Evolutionary conservation across 2,888 invertebrate genomes (phyloP).

Genomic region (Ichneumoninae sp.): DNA sequence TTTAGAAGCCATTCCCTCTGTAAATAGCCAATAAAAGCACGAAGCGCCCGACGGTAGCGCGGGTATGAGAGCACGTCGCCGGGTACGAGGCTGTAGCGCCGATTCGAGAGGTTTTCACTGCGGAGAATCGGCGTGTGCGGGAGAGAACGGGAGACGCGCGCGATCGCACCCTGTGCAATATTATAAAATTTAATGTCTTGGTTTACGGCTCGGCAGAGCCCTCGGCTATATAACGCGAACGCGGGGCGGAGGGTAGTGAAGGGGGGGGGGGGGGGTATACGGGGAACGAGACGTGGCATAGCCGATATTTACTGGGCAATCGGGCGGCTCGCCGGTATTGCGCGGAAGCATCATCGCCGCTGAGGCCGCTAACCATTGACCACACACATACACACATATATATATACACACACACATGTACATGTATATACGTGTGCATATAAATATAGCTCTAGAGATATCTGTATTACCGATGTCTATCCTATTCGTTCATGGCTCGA

Average conservation of each 20-base stretch:
- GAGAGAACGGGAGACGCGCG: conserved; percentile 66
- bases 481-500: conserved; percentile 23
- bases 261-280: background rate
- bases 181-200: conserved; percentile 85
- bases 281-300: conserved; percentile 64
- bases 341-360: conserved; percentile 22
- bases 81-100: conserved; percentile 71
- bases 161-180: conserved; percentile 79
- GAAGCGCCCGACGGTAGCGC: conserved; percentile 57
- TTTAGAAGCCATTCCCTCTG: conserved; percentile 84
- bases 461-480: conserved; percentile 8
- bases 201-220: conserved; percentile 82
- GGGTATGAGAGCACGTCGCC: conserved; percentile 49
- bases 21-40: conserved; percentile 84
- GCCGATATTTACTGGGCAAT: conserved; percentile 81
- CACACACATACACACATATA: background rate
- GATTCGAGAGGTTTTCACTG: conserved; percentile 62
- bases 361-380: conserved; percentile 3
- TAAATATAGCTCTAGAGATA: background rate
- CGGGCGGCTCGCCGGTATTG: conserved; percentile 68
- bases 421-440: background rate
- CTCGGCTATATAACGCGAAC: conserved; percentile 78
- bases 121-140: conserved; percentile 25
- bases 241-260: conserved; percentile 15
- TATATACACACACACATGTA: background rate